A percentile compares a stretch with the other conserved stretches of the same genome.
phyloP scores from a whole-genome alignment of 1,140 invertebrate genomes.

The Hycleus cichorii region DNA sequence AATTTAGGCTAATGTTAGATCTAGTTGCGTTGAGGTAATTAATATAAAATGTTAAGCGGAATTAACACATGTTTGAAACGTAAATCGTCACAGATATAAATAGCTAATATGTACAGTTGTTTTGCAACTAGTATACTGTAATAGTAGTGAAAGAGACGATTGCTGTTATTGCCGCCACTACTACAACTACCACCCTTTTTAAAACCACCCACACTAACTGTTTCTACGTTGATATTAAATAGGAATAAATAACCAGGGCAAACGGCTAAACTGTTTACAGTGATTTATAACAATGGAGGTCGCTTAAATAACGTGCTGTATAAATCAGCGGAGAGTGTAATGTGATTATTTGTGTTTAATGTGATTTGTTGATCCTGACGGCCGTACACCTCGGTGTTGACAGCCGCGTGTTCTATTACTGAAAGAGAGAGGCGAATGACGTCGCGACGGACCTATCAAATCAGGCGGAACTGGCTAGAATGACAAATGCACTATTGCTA shows the following conservation, averaged over 20 bases:
- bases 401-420: slow-evolving; percentile 26
- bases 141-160: too few species aligned
- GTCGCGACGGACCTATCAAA: slow-evolving; percentile 37
- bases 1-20: too few species aligned
- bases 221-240: slow-evolving; percentile 19
- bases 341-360: slow-evolving; percentile 43
- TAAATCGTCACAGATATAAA: too few species aligned
- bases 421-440: not conserved
- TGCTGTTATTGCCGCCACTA: too few species aligned
- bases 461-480: slow-evolving; percentile 38
- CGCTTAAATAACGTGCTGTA: slow-evolving; percentile 37
- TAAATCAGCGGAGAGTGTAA: slow-evolving; percentile 42
- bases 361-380: slow-evolving; percentile 40
- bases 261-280: slow-evolving; percentile 33
- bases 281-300: slow-evolving; percentile 35
- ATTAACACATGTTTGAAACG: too few species aligned
- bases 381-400: slow-evolving; percentile 37
- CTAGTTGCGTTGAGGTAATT: too few species aligned
- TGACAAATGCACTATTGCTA: slow-evolving; percentile 41
- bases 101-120: too few species aligned
- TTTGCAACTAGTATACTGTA: too few species aligned
- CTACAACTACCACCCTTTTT: too few species aligned
- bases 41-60: too few species aligned
- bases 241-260: slow-evolving; percentile 25
- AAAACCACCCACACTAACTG: too few species aligned